Conservation (phyloP, 2,888 invertebrate genomes). For the Mechanitis messenoides region DNA sequence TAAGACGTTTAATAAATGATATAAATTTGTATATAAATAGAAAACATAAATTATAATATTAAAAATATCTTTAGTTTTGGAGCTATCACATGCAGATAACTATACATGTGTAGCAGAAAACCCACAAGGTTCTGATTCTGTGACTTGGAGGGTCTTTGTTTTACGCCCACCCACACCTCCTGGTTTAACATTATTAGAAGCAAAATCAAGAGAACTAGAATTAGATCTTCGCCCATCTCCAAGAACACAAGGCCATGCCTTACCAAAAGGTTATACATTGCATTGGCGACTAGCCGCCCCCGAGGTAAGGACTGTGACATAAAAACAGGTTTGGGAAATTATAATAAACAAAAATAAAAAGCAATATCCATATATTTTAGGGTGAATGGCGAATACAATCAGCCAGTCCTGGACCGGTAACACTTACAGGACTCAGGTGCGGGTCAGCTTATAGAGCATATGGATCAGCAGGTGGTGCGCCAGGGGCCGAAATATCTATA, state of each 20-base stretch:
- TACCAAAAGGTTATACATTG: conserved; percentile 78
- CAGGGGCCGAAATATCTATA: conserved; percentile 84
- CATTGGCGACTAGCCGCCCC: conserved; percentile 82
- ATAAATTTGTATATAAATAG: too few relatives aligned
- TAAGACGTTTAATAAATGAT: conserved; percentile 39
- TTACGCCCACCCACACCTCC: conserved; percentile 85
- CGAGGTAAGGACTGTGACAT: conserved; percentile 72
- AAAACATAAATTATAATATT: too few relatives aligned
- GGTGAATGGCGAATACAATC: conserved; percentile 80
- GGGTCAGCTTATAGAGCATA: conserved; percentile 89
- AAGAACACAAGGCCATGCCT: conserved; percentile 60
- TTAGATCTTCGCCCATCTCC: conserved; percentile 59
- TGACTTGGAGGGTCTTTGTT: conserved; percentile 86
- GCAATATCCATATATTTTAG: conserved; percentile 48
- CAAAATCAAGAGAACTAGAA: conserved; percentile 62
- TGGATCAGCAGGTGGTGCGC: conserved; percentile 86
- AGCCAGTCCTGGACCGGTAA: conserved; percentile 66
- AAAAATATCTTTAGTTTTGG: conserved; percentile 70
- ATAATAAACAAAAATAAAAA: neutral
- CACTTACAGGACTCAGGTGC: conserved; percentile 85
- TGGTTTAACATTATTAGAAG: conserved; percentile 76
- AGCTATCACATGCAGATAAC: conserved; percentile 84
- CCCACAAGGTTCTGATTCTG: conserved; percentile 88
- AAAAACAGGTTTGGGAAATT: neutral
- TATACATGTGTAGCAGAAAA: conserved; percentile 89